phyloP scores from a whole-genome alignment of 2,113 vertebrate genomes.

The Crocuta crocuta region DNA sequence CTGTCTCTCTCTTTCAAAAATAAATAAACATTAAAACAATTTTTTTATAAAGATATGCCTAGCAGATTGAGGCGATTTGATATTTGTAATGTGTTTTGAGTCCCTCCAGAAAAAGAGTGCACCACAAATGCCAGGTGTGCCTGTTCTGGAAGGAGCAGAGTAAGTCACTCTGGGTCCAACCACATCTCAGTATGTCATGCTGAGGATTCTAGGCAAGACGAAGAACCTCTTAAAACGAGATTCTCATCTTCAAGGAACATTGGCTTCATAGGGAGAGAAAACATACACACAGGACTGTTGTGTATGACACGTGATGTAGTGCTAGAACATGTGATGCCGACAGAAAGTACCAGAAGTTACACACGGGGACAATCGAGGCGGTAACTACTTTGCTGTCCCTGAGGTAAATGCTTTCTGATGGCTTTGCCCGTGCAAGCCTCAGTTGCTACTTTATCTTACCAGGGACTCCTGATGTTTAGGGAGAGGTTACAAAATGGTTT shows the following conservation, averaged over 20 bases:
- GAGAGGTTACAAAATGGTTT: slow-evolving; percentile 48
- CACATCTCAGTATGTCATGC: background rate
- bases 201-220: background rate
- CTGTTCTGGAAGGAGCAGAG: background rate
- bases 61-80: slow-evolving; percentile 14
- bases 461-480: background rate
- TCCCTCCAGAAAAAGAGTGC: background rate
- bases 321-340: background rate
- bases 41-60: background rate
- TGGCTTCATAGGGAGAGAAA: background rate
- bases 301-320: background rate
- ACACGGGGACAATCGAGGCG: background rate
- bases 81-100: slow-evolving; percentile 6
- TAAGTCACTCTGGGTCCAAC: background rate
- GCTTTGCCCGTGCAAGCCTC: background rate
- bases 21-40: no score
- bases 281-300: background rate
- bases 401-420: background rate
- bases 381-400: background rate
- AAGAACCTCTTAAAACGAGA: background rate
- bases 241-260: slow-evolving; percentile 36
- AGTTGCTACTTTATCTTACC: background rate
- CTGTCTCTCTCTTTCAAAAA: no score
- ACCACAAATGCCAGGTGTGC: background rate
- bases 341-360: background rate